Base-by-base conservation (phyloP, 2,888 invertebrate genomes). In the Platycheirus rosarum region DNA sequence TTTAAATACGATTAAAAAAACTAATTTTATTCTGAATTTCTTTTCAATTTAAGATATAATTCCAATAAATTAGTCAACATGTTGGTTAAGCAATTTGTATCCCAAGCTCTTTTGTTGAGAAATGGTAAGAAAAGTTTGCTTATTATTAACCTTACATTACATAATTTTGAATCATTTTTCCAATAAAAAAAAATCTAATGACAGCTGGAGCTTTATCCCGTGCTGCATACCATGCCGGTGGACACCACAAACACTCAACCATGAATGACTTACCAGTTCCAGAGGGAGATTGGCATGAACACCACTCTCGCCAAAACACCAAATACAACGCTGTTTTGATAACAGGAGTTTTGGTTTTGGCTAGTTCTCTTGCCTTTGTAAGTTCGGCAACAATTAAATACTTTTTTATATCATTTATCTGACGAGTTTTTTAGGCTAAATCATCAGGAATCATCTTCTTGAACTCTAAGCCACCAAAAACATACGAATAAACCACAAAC, bases 251-350 rank as follows among this genome's bases (percentile, higher is more conserved):
- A 51, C 86, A 85, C 23, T 80, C 87, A 32, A 93, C 93, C 9
- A 94, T 95, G 93, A 94, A 96, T 86, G 96, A 96, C 88, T 89
- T 96, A 88, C 95, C 96, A 0, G 92, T 94, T 57, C 96, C 97
- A 0, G 91, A 92, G 73, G 96, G 96, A 68, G 94, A 94, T 18
- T 97, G 96, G 96, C 92, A 95, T 88, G 93, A 94, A 63, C 89
- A 92, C 51, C 87, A 95, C 86, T 92, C 93, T 66, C 92, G 93
- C 32, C 92, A 92, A 77, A 95, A 96, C 88, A 91, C 92, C 84
- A 93, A 92, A 87, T 95, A 94, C 91, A 97, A 96, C 87, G 88
- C 92, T 7, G 91, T 93, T 11, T 91, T 97, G 55, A 85, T 92
- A 8, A 86, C 91, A 55, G 96, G 96, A 0, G 91, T 93, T 87